phyloP scores from a whole-genome alignment of 2,888 invertebrate genomes.

The Pinctada fucata region DNA sequence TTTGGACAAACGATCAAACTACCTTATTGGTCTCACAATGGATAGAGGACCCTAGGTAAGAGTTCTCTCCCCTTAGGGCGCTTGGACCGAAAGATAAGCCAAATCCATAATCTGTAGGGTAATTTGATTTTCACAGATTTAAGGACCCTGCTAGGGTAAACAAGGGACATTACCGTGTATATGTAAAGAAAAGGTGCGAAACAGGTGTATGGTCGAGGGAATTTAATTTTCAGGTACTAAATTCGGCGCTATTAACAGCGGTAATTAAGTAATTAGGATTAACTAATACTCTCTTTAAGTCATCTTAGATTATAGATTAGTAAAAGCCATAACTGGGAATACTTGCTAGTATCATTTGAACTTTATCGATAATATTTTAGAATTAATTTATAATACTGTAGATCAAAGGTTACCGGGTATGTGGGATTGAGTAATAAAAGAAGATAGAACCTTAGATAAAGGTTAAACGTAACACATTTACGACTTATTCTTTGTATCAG shows the following conservation, averaged over 20 bases:
- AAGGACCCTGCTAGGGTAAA: neutral
- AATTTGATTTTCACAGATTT: constrained; percentile 3
- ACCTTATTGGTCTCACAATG: too few species aligned
- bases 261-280: neutral
- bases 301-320: neutral
- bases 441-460: too few species aligned
- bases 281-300: neutral
- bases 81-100: neutral
- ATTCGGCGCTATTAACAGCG: neutral
- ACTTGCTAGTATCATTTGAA: too few species aligned
- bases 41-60: neutral
- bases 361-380: neutral
- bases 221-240: neutral
- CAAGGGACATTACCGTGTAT: neutral
- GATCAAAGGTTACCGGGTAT: neutral
- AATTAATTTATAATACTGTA: neutral
- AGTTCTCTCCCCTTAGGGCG: neutral
- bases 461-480: too few species aligned
- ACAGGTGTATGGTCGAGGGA: neutral
- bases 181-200: neutral
- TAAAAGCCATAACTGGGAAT: too few species aligned
- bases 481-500: too few species aligned
- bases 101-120: neutral
- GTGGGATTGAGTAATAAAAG: too few species aligned
- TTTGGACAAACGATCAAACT: too few species aligned